A percentile compares a stretch with the other conserved stretches of the same genome.
phyloP scores from a whole-genome alignment of 2,113 vertebrate genomes.

The Entomyzon cyanotis region DNA sequence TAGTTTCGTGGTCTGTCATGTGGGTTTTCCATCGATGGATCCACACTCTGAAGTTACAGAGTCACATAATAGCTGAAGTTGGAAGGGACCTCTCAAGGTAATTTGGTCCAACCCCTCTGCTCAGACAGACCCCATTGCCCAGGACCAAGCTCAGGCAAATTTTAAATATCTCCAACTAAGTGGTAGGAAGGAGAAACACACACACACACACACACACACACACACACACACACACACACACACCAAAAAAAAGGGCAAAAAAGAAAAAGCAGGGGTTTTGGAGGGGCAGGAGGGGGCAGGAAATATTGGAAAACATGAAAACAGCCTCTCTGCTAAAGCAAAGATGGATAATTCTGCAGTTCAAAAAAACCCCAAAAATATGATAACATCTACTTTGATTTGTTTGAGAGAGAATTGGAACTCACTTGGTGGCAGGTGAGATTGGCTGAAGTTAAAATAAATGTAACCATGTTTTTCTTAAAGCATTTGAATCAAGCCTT shows the following conservation, averaged over 20 bases:
- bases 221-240: no score
- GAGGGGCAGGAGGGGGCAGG: rapidly evolving
- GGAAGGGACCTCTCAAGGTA: background rate
- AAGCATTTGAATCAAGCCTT: background rate
- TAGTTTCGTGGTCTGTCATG: background rate
- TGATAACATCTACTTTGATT: background rate
- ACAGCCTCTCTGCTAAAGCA: background rate
- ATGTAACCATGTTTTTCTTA: background rate
- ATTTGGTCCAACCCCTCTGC: rapidly evolving
- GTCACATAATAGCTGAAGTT: background rate
- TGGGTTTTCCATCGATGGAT: rapidly evolving
- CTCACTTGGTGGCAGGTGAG: background rate
- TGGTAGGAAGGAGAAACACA: background rate
- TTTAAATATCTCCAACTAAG: background rate
- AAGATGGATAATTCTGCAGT: background rate
- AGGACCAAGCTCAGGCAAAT: background rate
- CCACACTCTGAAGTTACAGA: background rate
- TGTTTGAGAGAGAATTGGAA: background rate
- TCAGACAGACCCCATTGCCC: background rate
- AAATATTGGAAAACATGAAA: background rate
- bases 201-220: no score
- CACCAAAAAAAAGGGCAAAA: no score
- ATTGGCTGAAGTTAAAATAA: background rate
- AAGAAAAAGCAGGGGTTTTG: no score
- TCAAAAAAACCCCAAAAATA: background rate